Evolutionary conservation across 2,888 invertebrate genomes (phyloP), one percentile per base, ranked within the genome.

Genomic region (Diarsia mendica): DNA sequence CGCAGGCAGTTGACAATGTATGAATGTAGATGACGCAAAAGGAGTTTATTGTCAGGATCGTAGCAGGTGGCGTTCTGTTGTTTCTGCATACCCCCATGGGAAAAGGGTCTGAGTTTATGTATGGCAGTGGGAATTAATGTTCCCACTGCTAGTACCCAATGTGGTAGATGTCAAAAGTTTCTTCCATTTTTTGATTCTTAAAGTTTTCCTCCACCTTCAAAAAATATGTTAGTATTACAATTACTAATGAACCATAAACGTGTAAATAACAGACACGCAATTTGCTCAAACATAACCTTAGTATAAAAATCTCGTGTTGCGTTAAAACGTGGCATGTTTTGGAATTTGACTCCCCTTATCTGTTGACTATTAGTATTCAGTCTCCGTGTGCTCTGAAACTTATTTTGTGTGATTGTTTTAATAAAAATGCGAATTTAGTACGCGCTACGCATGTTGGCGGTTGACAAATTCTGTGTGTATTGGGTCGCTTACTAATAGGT

Each of bases 371-470:
- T 84, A 82, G 79, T 79, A 85, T 85, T 84, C 85, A 44, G 74
- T 61, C 49, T 20, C 48, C 74, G 86, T 85, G 58, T 72, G 66
- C 66, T 69, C 67, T 68, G 82, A 75, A 84, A 77, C 74, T 82
- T 82, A 79, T 85, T 85, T 79, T 84, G 75, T 82, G 84, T 76
- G 82, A 85, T 85, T 84, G 82, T 84, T 85, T 81, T 84, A 76
- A 85, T 84, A 84, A 83, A 85, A 85, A 81, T 72, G 72, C 66
- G 77, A 77, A 81, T 80, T 80, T 64, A 58, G 78, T 67, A 80
- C 76, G 65, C 74, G 70, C 11, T 53, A 65, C 72, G 70, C 53
- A 83, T 75, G 78, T 73, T 53, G 58, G 44, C 53, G 60, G 66
- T 67, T 78, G 85, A 78, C 72, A 81, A 79, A 81, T 83, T 82